Conservation (phyloP, 2,888 invertebrate species). For the Xanthia icteritia region DNA sequence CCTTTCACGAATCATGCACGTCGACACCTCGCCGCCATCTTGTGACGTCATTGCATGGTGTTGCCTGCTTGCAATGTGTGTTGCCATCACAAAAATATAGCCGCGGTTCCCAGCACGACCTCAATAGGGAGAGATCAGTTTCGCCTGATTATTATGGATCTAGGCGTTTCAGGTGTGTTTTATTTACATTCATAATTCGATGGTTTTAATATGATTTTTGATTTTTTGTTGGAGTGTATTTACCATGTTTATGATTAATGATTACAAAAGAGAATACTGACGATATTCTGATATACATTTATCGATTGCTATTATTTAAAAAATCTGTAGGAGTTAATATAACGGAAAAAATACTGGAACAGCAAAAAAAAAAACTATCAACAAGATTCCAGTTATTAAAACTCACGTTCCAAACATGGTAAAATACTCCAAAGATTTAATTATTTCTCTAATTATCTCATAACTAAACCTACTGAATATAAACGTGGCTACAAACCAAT, state of each 20-base stretch:
- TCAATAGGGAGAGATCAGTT: slow-evolving; percentile 92
- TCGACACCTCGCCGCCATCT: slow-evolving; percentile 78
- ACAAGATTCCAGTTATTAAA: not conserved
- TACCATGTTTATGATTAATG: slow-evolving; percentile 8
- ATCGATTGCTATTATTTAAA: not conserved
- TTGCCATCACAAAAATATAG: slow-evolving; percentile 82
- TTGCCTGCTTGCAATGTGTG: slow-evolving; percentile 72
- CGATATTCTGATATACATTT: not conserved
- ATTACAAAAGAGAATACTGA: not conserved
- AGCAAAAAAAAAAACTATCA: not conserved
- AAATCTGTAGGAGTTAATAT: not conserved
- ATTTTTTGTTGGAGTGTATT: slow-evolving; percentile 14
- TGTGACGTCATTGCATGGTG: slow-evolving; percentile 89
- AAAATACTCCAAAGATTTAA: slow-evolving; percentile 7
- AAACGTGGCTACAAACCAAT: slow-evolving; percentile 17
- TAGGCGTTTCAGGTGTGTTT: slow-evolving; percentile 94
- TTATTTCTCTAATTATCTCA: slow-evolving; percentile 21
- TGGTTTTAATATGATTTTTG: not conserved
- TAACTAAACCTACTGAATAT: slow-evolving; percentile 23
- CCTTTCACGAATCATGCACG: slow-evolving; percentile 73
- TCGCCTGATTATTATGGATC: slow-evolving; percentile 93
- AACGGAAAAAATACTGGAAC: not conserved
- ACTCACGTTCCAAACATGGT: slow-evolving; percentile 10
- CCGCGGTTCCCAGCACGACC: slow-evolving; percentile 94
- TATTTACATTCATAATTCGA: slow-evolving; percentile 24